Conservation (phyloP, 2,888 invertebrate genomes). For the Encarsia formosa region DNA sequence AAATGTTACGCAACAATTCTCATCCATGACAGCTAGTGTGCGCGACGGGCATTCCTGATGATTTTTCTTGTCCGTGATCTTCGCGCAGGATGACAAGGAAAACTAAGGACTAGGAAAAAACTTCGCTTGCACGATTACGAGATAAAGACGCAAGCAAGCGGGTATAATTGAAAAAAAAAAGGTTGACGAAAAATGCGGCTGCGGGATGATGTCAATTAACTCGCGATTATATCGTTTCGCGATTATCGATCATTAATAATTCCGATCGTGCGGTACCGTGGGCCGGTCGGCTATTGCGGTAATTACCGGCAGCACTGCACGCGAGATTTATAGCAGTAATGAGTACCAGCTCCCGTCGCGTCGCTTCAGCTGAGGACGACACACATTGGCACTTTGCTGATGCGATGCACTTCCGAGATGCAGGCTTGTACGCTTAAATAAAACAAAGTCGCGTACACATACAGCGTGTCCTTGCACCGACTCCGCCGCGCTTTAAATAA, state of each 20-base stretch:
- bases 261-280: slow-evolving; percentile 34
- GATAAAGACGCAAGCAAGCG: neutral
- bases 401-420: too few relatives aligned
- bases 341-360: slow-evolving; percentile 29
- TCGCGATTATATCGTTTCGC: slow-evolving; percentile 43
- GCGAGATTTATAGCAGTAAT: slow-evolving; percentile 43
- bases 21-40: too few relatives aligned
- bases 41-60: neutral
- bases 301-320: slow-evolving; percentile 32
- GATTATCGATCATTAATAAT: slow-evolving; percentile 42
- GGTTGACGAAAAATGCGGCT: slow-evolving; percentile 4
- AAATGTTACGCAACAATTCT: too few relatives aligned
- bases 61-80: slow-evolving; percentile 1
- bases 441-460: neutral
- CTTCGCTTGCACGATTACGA: neutral
- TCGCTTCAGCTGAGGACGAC: slow-evolving; percentile 37
- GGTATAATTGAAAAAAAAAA: neutral
- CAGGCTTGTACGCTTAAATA: neutral
- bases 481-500: too few relatives aligned
- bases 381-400: slow-evolving; percentile 46
- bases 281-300: too few relatives aligned
- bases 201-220: slow-evolving; percentile 35
- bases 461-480: neutral
- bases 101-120: neutral
- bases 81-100: neutral